phyloP scores from a whole-genome alignment of 1,140 invertebrate species.

The Rhagoletis zephyria region DNA sequence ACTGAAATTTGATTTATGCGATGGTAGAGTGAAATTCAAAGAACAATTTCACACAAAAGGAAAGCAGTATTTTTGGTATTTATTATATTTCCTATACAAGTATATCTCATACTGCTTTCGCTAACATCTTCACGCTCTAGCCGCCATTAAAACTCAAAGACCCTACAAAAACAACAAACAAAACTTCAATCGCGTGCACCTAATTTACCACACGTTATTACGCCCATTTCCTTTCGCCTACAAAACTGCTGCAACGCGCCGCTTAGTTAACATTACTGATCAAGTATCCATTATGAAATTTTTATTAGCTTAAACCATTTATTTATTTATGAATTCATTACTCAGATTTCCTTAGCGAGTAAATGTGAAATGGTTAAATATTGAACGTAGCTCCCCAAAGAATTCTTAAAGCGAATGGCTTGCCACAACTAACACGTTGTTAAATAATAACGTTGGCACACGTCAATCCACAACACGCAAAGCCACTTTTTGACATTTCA shows the following conservation, averaged over 20 bases:
- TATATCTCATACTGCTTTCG: background rate
- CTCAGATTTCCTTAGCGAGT: background rate
- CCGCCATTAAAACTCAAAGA: too few species aligned
- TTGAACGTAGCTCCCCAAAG: background rate
- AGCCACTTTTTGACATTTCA: conserved; percentile 32
- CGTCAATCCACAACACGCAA: conserved; percentile 24
- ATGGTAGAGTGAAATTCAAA: background rate
- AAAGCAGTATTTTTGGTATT: background rate
- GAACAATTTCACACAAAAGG: background rate
- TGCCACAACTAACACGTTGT: background rate
- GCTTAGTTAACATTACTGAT: background rate
- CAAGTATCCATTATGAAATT: conserved; percentile 21
- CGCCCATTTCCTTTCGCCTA: conserved; percentile 10
- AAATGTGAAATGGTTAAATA: background rate
- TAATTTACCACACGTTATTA: conserved; percentile 10
- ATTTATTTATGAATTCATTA: conserved; percentile 22
- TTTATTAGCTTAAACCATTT: background rate
- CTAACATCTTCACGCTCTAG: too few species aligned
- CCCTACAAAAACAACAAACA: too few species aligned
- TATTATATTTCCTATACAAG: background rate
- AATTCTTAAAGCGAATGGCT: background rate
- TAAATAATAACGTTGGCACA: background rate
- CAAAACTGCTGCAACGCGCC: background rate
- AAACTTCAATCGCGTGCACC: background rate
- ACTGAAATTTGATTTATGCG: background rate